These are phyloP conservation scores for Steinernema hermaphroditum DNA, from an alignment of 2,888 invertebrate species.

Conservation along the genomic window DNA sequence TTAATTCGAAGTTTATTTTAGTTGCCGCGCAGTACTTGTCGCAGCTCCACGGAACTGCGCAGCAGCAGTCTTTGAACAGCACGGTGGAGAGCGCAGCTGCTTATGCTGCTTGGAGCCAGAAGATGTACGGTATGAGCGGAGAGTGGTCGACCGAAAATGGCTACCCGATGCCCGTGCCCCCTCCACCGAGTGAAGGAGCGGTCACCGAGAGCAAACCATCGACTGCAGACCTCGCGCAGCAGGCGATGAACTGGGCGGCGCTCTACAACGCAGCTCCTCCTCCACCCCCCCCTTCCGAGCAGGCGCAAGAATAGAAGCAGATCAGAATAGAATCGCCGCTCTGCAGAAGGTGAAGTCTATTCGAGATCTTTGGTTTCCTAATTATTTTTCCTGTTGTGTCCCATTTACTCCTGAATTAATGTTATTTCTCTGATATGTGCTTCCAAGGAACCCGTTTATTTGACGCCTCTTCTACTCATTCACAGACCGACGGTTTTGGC, in stretches of 20 bases:
- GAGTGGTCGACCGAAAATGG: not conserved
- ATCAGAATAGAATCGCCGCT: no score
- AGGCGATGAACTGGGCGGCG: constrained; percentile 19
- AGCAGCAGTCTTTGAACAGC: not conserved
- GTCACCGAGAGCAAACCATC: constrained; percentile 43
- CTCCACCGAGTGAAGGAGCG: constrained; percentile 43
- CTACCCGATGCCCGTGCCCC: constrained; percentile 52
- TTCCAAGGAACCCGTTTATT: not conserved
- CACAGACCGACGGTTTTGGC: not conserved
- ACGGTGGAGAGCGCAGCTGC: constrained; percentile 32
- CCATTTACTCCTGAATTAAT: no score
- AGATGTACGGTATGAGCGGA: constrained; percentile 7
- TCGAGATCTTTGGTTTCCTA: no score
- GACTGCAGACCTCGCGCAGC: constrained; percentile 32
- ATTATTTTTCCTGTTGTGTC: no score
- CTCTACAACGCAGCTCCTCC: constrained; percentile 40
- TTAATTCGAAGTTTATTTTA: not conserved
- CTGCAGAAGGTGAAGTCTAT: no score
- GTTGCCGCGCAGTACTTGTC: constrained; percentile 17
- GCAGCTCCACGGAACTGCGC: not conserved
- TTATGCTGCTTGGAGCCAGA: constrained; percentile 35
- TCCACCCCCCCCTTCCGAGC: constrained; percentile 35
- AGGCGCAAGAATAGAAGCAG: no score
- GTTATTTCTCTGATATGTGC: no score
- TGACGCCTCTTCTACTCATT: not conserved